Percentiles rank a stretch among this genome's conserved stretches.
These are phyloP conservation scores for Hartigia nigra DNA, from an alignment of 2,888 invertebrate genomes.

Conservation along the genomic window DNA sequence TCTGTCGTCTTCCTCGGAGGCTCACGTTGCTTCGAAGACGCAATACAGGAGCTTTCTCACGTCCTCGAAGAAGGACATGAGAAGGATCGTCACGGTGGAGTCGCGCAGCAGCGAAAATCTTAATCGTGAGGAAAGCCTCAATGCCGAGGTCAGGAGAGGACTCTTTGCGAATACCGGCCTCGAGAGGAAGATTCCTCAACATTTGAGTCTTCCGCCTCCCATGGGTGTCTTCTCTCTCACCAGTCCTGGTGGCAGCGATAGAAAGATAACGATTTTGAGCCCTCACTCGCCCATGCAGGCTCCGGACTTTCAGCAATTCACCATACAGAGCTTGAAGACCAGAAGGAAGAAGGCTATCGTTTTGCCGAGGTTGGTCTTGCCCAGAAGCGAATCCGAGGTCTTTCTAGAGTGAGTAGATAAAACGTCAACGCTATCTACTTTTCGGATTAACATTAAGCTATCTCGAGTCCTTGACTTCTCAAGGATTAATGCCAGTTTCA, in stretches of 20 bases:
- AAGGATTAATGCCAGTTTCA: background rate
- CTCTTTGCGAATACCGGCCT: conserved; percentile 73
- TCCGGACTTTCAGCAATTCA: conserved; percentile 72
- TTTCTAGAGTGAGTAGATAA: conserved; percentile 70
- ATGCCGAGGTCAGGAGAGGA: conserved; percentile 76
- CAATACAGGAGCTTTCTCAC: conserved; percentile 75
- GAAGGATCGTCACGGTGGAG: conserved; percentile 68
- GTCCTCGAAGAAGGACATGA: conserved; percentile 75
- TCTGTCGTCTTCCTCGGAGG: conserved; percentile 67
- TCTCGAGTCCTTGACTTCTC: background rate
- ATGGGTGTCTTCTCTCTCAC: conserved; percentile 70
- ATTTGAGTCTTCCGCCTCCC: conserved; percentile 78
- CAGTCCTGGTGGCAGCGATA: conserved; percentile 68
- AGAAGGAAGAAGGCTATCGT: conserved; percentile 80
- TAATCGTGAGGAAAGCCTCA: conserved; percentile 69
- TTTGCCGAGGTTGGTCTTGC: conserved; percentile 79
- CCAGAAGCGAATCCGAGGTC: conserved; percentile 80
- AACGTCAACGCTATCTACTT: background rate
- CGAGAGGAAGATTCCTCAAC: conserved; percentile 74
- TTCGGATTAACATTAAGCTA: background rate
- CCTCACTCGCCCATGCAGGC: conserved; percentile 81
- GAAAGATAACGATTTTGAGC: conserved; percentile 82
- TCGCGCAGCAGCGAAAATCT: conserved; percentile 72
- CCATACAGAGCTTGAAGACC: conserved; percentile 70
- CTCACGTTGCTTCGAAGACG: conserved; percentile 69